These are phyloP conservation scores for Drosophila ananassae DNA, from an alignment of 1,140 invertebrate genomes.

Conservation along the genomic window DNA sequence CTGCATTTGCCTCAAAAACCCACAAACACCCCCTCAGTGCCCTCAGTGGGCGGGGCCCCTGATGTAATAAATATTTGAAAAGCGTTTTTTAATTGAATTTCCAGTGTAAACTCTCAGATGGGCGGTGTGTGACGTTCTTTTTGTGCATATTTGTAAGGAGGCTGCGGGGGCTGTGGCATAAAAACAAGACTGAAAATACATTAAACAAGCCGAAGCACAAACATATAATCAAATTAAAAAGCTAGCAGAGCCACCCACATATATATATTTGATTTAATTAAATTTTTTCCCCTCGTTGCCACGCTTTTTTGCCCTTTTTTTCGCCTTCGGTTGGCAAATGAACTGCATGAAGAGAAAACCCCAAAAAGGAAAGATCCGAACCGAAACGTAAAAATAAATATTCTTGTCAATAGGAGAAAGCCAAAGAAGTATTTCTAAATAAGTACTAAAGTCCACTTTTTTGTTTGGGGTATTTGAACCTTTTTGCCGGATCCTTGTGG, in stretches of 20 bases:
- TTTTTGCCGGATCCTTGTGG: slow-evolving; percentile 21
- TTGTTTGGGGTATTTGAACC: slow-evolving; percentile 29
- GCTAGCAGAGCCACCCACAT: slow-evolving; percentile 25
- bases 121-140: slow-evolving; percentile 41
- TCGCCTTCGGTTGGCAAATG: slow-evolving; percentile 46
- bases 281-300: slow-evolving; percentile 39
- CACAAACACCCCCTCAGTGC: no score
- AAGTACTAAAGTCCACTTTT: slow-evolving; percentile 21
- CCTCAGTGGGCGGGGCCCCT: slow-evolving; percentile 2
- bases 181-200: slow-evolving; percentile 11
- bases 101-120: slow-evolving; percentile 10
- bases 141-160: background rate
- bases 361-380: slow-evolving; percentile 16
- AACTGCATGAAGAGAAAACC: slow-evolving; percentile 43
- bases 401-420: slow-evolving; percentile 35
- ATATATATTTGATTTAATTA: slow-evolving; percentile 71
- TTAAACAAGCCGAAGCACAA: slow-evolving; percentile 13
- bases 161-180: background rate
- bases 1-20: background rate
- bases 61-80: slow-evolving; percentile 75
- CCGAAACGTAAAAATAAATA: slow-evolving; percentile 37
- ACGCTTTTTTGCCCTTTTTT: slow-evolving; percentile 5
- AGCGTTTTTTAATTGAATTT: slow-evolving; percentile 79
- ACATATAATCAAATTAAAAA: slow-evolving; percentile 60
- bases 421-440: slow-evolving; percentile 50